Evolutionary conservation across 2,113 vertebrate genomes (phyloP).

Genomic region (Eubucco bourcierii): DNA sequence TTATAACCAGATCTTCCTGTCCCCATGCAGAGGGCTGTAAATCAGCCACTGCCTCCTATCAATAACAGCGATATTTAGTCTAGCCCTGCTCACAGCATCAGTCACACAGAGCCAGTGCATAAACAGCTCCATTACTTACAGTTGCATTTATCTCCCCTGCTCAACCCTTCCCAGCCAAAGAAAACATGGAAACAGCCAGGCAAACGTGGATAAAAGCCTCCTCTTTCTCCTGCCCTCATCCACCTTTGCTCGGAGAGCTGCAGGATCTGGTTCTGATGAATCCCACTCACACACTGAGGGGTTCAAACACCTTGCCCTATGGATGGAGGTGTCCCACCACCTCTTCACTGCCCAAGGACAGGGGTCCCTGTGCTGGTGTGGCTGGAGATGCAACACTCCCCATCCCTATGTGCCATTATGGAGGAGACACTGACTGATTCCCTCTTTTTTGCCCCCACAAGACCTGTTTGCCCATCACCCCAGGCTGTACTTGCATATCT

Average conservation of each 20-base stretch:
- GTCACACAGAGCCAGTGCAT: background rate
- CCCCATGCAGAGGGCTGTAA: background rate
- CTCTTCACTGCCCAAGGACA: background rate
- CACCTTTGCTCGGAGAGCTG: accelerated
- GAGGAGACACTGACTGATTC: background rate
- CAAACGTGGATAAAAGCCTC: background rate
- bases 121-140: conserved; percentile 43
- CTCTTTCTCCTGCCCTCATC: background rate
- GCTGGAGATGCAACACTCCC: background rate
- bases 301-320: background rate
- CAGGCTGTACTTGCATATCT: accelerated
- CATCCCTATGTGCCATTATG: too few relatives aligned
- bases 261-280: accelerated
- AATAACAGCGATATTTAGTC: conserved; percentile 46
- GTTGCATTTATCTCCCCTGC: background rate
- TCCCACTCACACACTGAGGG: background rate
- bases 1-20: conserved; percentile 39
- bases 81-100: background rate
- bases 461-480: background rate
- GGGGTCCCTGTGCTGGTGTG: background rate
- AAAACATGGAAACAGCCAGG: background rate
- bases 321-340: background rate
- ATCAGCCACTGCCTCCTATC: background rate
- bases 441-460: background rate
- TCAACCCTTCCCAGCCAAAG: background rate